Base-by-base conservation (phyloP, 37 sponge, comb jelly and placozoan species). In the Theonella swinhoei region DNA sequence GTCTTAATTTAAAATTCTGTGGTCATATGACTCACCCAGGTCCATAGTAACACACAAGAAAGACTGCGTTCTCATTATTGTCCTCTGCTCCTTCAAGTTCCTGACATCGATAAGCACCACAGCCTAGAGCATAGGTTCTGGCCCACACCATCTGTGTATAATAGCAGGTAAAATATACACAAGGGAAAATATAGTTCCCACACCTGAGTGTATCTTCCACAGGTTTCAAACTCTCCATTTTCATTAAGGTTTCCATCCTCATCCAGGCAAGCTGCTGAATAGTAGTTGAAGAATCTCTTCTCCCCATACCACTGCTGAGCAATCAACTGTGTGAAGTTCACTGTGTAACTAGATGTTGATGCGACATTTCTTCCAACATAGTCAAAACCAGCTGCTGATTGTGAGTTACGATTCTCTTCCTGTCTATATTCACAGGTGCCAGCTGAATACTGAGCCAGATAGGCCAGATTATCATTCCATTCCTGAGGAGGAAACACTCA, bases 371-470 rank as follows among this genome's bases (percentile, higher is more conserved):
- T 39, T 33, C 84, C 84, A n/a, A 83, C 76, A 66, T 74, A 75
- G 58, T 63, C 64, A 31, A 66, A 83, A 22, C 32, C 39, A 26
- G 22, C 37, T 17, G 14, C 54, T 4, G 67, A 40, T 30, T 75
- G 75, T 31, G 58, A 14, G 34, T 83, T 4, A 14, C 76, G 29
- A 25, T 83, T 65, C 76, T 83, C 84, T 33, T 83, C 74, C 34
- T 67, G 33, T 11, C 64, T 64, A n/a, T 66, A 83, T 42, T 75
- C 76, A 29, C 84, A 83, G 58, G 32, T 42, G n/a, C 65, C 76
- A 26, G 84, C 84, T 76, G 75, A 75, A 42, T 74, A 83, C 37
- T 83, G 84, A 28, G 84, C 84, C 75, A 75, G 62, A 59, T 83
- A 83, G 17, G 42, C 84, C 36, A 83, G 37, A 8, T 83, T 74